Evolutionary conservation across 2,888 invertebrate species (phyloP), one percentile per base, ranked within the genome.

Genomic region (Laothoe populi): DNA sequence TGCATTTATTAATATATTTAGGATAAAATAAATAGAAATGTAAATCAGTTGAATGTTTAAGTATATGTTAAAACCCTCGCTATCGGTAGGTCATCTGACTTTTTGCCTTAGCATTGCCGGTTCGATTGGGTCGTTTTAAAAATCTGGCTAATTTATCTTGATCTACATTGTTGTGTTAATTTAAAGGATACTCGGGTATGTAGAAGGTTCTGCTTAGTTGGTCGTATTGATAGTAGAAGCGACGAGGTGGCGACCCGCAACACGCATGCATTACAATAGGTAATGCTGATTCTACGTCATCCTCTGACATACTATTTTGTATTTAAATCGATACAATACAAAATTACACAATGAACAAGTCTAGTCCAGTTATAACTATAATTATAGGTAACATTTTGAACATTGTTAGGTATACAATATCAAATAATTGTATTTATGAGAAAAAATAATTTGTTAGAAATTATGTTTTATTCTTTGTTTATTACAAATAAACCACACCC

Each of bases 241-340:
- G 73, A 66, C 73, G 83, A 86, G 84, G 85, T 83, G 82, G 74
- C 79, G 88, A 89, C 87, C 86, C 73, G 78, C 63, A 81, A 75
- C 75, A 80, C 83, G 87, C 84, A 88, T 90, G 81, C 79, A 88
- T 91, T 90, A 90, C 85, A 91, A 91, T 92, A 87, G 80, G 79
- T 89, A 90, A 91, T 91, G 84, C 65, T 65, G 77, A 72, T 72
- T 71, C 78, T 69, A 79, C 84, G 84, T 84, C 85, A 86, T 74
- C 70, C 77, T 70, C 45, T 68, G 69, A 65, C 70, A 67, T 72
- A 75, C 72, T 75, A 72, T 78, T 81, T 75, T 72, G 71, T 78
- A 81, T 82, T 79, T 75, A 75, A 78, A 78, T 80, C 64, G 70
- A 76, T 72, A 73, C 72, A 66, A 69, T 66, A 66, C 65, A 45